These are phyloP conservation scores for Cygnus atratus DNA, from an alignment of 2,113 vertebrate species.

Conservation along the genomic window DNA sequence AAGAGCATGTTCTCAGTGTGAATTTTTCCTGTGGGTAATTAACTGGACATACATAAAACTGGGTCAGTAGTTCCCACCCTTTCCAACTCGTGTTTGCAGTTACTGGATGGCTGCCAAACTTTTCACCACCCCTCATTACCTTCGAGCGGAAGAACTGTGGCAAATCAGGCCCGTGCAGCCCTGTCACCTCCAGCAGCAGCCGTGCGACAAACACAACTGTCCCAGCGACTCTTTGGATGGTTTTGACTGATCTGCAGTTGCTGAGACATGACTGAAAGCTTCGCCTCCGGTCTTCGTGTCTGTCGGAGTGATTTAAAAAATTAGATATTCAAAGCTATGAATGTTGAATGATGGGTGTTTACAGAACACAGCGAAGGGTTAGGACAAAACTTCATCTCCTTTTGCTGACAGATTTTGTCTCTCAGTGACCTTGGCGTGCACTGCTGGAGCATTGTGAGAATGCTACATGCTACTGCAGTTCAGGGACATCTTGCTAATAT, in stretches of 20 bases:
- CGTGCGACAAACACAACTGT: neutral
- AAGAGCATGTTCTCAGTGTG: neutral
- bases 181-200: neutral
- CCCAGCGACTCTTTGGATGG: neutral
- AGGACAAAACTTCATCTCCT: neutral
- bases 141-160: neutral
- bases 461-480: neutral
- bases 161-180: neutral
- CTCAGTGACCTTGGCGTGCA: neutral
- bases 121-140: neutral
- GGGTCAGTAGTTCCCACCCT: slow-evolving; percentile 17
- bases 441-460: neutral
- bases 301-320: neutral
- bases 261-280: neutral
- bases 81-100: neutral
- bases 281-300: neutral
- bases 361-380: neutral
- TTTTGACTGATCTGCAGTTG: neutral
- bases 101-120: slow-evolving; percentile 15
- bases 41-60: slow-evolving; percentile 24
- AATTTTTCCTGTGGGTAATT: slow-evolving; percentile 32
- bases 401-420: neutral
- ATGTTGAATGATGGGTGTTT: neutral
- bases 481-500: neutral
- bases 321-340: neutral